Evolutionary conservation across 1,140 invertebrate genomes (phyloP).

Genomic region (Leptinotarsa lineolata): DNA sequence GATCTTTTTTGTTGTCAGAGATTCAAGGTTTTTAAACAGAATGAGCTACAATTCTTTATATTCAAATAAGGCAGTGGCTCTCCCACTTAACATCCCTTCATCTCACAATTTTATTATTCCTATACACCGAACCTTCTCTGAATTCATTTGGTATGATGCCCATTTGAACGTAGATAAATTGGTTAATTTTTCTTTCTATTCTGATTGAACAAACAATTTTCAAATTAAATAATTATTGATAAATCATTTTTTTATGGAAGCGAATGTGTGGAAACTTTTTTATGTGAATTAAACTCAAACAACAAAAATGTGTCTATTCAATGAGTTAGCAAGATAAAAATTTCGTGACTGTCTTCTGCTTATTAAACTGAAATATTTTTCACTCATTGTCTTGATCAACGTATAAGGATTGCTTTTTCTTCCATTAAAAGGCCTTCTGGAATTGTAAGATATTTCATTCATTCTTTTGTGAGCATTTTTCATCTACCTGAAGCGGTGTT

Average conservation of each 20-base stretch:
- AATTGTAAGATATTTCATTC: slow-evolving; percentile 24
- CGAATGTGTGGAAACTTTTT: too few species aligned
- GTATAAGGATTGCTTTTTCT: slow-evolving; percentile 9
- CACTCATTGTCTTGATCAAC: slow-evolving; percentile 10
- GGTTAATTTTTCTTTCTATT: too few species aligned
- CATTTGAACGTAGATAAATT: too few species aligned
- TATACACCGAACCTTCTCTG: neutral
- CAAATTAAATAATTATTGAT: too few species aligned
- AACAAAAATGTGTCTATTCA: too few species aligned
- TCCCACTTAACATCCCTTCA: slow-evolving; percentile 30
- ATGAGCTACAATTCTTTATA: slow-evolving; percentile 51
- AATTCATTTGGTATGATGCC: neutral
- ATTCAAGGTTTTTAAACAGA: slow-evolving; percentile 49
- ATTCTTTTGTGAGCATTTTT: slow-evolving; percentile 29
- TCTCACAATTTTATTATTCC: slow-evolving; percentile 19
- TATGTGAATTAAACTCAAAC: too few species aligned
- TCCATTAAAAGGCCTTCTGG: slow-evolving; percentile 1
- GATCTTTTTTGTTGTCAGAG: slow-evolving; percentile 45
- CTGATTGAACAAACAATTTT: too few species aligned
- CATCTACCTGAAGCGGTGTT: slow-evolving; percentile 31
- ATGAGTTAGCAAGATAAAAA: too few species aligned
- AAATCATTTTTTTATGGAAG: too few species aligned
- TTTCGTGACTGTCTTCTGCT: neutral
- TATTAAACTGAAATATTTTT: slow-evolving; percentile 11
- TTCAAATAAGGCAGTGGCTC: slow-evolving; percentile 47